phyloP scores from a whole-genome alignment of 2,888 invertebrate species.

The Netelia melanura region DNA sequence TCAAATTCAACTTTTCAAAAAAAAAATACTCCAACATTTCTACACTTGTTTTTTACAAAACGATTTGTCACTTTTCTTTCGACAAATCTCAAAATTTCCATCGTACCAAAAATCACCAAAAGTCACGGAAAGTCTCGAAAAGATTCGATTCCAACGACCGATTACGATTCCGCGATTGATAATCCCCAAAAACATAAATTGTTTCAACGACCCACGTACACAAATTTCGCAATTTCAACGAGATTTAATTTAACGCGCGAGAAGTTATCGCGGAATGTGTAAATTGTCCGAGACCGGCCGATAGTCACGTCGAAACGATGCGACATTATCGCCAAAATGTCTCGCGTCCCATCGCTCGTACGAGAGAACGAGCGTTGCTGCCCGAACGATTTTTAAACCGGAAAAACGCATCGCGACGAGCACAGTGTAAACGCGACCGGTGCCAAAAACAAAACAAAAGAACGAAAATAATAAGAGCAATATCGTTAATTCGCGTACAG shows the following conservation, averaged over 20 bases:
- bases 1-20: too few species aligned
- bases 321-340: constrained; percentile 25
- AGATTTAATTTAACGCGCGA: background rate
- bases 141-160: too few species aligned
- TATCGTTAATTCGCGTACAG: background rate
- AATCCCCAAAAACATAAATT: background rate
- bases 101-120: too few species aligned
- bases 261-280: constrained; percentile 31
- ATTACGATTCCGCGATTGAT: too few species aligned
- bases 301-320: constrained; percentile 34
- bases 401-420: background rate
- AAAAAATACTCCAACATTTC: too few species aligned
- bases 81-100: too few species aligned
- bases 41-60: too few species aligned
- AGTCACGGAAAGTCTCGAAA: too few species aligned
- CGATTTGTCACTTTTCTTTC: too few species aligned
- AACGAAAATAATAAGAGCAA: background rate
- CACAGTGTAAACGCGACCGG: background rate
- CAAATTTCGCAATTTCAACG: background rate
- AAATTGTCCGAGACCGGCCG: constrained; percentile 18
- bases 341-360: background rate
- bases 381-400: background rate
- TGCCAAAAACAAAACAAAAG: background rate
- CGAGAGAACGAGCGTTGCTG: background rate
- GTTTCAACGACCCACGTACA: background rate